These are phyloP conservation scores for Spilogale gracilis DNA, from an alignment of 2,113 vertebrate species.

Conservation along the genomic window DNA sequence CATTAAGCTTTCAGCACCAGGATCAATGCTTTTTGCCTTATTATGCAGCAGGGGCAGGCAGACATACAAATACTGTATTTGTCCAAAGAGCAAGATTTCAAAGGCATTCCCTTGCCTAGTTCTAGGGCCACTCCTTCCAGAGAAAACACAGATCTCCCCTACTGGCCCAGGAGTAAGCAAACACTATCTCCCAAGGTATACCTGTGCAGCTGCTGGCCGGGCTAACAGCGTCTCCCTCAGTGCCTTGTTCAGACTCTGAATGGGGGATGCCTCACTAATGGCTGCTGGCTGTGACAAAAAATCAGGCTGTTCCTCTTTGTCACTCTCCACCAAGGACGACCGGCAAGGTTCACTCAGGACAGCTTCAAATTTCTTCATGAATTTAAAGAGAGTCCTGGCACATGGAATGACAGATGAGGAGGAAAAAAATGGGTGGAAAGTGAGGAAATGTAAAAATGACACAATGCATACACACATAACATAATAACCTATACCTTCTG, in stretches of 20 bases:
- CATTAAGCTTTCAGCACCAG: not conserved
- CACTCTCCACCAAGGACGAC: conserved; percentile 92
- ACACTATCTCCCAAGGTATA: not conserved
- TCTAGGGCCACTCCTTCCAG: not conserved
- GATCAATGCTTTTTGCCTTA: not conserved
- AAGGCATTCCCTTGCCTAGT: not conserved
- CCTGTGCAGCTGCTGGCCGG: conserved; percentile 85
- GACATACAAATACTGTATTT: not conserved
- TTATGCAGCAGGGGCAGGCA: not conserved
- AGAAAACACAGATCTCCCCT: not conserved
- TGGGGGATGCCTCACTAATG: conserved; percentile 75
- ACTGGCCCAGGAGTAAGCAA: not conserved
- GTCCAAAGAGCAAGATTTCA: conserved; percentile 18
- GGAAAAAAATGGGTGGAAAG: not conserved
- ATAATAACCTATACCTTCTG: not conserved
- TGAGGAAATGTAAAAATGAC: conserved; percentile 31
- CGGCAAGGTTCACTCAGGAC: conserved; percentile 90
- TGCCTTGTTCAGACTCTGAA: conserved; percentile 88
- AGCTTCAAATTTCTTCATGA: conserved; percentile 95
- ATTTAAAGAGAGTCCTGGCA: conserved; percentile 96
- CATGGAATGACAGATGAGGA: not conserved
- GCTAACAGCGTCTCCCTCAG: conserved; percentile 88
- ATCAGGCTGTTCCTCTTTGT: conserved; percentile 87
- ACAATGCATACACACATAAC: not conserved
- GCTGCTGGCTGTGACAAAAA: conserved; percentile 81